Evolutionary conservation across 2,888 invertebrate genomes (phyloP).

Genomic region (Plusia festucae): DNA sequence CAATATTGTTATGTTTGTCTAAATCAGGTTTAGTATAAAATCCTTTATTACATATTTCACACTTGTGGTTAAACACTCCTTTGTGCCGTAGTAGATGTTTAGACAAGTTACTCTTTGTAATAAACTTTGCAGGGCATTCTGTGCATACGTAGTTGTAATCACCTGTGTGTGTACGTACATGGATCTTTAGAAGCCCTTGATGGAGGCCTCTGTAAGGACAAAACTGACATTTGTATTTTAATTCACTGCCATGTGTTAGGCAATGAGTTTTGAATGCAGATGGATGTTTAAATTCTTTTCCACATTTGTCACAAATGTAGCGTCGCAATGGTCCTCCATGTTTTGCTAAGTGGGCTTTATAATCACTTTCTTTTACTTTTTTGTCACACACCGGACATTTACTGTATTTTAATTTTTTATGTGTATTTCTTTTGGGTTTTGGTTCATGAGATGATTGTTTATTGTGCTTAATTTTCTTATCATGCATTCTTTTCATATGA

Average conservation of each 20-base stretch:
- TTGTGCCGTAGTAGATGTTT: conserved; percentile 59
- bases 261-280: conserved; percentile 64
- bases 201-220: conserved; percentile 69
- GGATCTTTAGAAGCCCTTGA: conserved; percentile 64
- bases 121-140: conserved; percentile 63
- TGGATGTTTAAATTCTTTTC: conserved; percentile 60
- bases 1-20: conserved; percentile 55
- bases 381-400: conserved; percentile 61
- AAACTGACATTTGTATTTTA: conserved; percentile 67
- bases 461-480: conserved; percentile 7
- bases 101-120: conserved; percentile 69
- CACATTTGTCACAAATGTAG: conserved; percentile 69
- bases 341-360: conserved; percentile 54
- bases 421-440: conserved; percentile 1
- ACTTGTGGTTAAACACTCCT: conserved; percentile 46
- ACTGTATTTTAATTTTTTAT: conserved; percentile 10
- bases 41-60: conserved; percentile 55
- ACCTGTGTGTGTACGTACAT: conserved; percentile 67
- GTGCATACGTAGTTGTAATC: conserved; percentile 69
- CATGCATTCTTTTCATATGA: conserved; percentile 56
- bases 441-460: conserved; percentile 10
- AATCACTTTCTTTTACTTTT: conserved; percentile 44
- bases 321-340: conserved; percentile 50
- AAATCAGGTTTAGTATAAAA: conserved; percentile 57
- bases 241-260: conserved; percentile 63